Percentiles rank a stretch among this genome's conserved stretches.
Evolutionary conservation across 2,797 vertebrate species (phyloP).

Genomic region (Tamandua tetradactyla): DNA sequence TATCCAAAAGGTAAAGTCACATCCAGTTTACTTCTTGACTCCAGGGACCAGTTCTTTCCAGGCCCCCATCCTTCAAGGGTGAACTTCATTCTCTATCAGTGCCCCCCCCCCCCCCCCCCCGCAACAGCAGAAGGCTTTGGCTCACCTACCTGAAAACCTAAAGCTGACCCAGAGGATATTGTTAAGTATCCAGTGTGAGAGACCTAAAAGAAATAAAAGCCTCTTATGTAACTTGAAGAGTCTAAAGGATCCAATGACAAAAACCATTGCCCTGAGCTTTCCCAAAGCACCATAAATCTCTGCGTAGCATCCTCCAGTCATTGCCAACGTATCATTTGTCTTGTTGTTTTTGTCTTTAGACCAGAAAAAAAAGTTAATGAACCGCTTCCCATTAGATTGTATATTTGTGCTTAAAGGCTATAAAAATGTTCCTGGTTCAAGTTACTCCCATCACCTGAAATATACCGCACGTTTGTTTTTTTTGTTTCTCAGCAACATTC

Average conservation of each 20-base stretch:
- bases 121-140: background rate
- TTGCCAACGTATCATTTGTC: background rate
- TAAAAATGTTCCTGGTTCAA: background rate
- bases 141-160: background rate
- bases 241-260: background rate
- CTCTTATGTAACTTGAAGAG: slow-evolving; percentile 26
- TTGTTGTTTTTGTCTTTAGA: slow-evolving; percentile 1
- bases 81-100: background rate
- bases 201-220: background rate
- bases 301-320: background rate
- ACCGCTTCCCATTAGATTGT: background rate
- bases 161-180: background rate
- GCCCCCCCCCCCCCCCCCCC: background rate
- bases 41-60: background rate
- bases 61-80: background rate
- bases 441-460: background rate
- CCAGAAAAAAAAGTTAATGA: background rate
- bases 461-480: background rate
- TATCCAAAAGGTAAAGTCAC: background rate
- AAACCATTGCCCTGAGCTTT: slow-evolving; percentile 47
- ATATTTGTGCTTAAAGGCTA: slow-evolving; percentile 4
- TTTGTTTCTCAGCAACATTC: background rate
- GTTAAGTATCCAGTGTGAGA: background rate
- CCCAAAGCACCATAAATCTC: background rate
- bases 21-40: background rate